Conservation (phyloP, 2,113 vertebrate species). For the Dasypus novemcinctus region DNA sequence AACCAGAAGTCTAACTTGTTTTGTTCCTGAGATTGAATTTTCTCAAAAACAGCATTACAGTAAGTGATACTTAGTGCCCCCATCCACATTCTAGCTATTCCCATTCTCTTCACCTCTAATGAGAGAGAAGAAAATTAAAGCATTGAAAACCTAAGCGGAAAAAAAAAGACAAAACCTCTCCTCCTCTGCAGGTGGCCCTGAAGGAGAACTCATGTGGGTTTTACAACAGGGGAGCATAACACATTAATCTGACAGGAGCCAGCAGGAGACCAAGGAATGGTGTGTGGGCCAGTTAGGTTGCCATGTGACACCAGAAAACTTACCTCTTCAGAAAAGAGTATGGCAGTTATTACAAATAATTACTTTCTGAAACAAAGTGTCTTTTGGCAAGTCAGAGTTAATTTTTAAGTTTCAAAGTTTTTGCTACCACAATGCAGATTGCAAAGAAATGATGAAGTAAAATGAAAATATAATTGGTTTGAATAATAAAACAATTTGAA, state of each 20-base stretch:
- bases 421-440: background rate
- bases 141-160: background rate
- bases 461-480: slow-evolving; percentile 33
- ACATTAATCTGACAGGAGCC: slow-evolving; percentile 34
- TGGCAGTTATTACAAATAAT: slow-evolving; percentile 71
- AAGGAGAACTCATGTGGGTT: background rate
- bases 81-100: background rate
- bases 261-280: background rate
- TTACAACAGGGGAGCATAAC: slow-evolving; percentile 20
- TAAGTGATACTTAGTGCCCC: background rate
- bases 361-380: slow-evolving; percentile 48
- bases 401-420: slow-evolving; percentile 41
- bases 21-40: background rate
- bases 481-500: slow-evolving; percentile 31
- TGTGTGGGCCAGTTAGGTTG: background rate
- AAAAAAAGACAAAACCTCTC: background rate
- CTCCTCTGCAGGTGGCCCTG: background rate
- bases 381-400: slow-evolving; percentile 44
- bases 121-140: slow-evolving; percentile 30
- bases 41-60: slow-evolving; percentile 7
- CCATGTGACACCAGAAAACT: slow-evolving; percentile 38
- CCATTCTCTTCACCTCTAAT: background rate
- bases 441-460: background rate
- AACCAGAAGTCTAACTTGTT: background rate
- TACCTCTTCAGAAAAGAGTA: slow-evolving; percentile 30